A percentile compares a stretch with the other conserved stretches of the same genome.
These are phyloP conservation scores for Nothoprocta pentlandii DNA, from an alignment of 2,113 vertebrate species.

Conservation along the genomic window DNA sequence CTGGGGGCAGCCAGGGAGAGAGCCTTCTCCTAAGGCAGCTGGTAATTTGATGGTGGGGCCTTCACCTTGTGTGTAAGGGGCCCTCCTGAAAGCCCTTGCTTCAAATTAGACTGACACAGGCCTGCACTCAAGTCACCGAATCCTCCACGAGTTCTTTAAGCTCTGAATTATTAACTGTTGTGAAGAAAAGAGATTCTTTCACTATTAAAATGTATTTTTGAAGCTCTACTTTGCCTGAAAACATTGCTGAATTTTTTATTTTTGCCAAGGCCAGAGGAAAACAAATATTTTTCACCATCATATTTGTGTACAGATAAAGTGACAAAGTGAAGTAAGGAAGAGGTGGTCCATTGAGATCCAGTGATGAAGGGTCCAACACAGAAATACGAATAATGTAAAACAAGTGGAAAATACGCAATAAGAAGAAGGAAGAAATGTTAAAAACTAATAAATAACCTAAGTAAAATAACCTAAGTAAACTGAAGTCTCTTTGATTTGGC, in stretches of 20 bases:
- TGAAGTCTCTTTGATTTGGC: not conserved
- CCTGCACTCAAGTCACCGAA: not conserved
- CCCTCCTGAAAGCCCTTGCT: not conserved
- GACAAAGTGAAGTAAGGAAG: not conserved
- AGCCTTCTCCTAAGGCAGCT: not conserved
- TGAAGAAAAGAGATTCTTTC: not conserved
- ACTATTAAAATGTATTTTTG: not conserved
- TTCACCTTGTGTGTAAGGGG: not conserved
- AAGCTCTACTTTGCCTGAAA: not conserved
- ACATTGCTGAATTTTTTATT: not conserved
- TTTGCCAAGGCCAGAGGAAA: not conserved
- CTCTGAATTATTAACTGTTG: constrained; percentile 27
- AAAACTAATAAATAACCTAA: not conserved
- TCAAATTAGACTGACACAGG: not conserved
- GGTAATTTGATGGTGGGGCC: not conserved
- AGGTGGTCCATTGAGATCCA: not conserved
- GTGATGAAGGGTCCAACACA: not conserved
- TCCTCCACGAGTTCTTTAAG: not conserved
- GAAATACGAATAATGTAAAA: not conserved
- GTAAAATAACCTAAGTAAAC: not conserved
- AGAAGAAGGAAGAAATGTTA: not conserved
- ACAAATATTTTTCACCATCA: not conserved
- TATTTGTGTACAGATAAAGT: not conserved
- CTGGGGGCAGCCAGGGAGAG: not conserved
- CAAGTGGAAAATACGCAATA: not conserved